These are phyloP conservation scores for Buteo buteo DNA, from an alignment of 2,113 vertebrate genomes.

Conservation along the genomic window DNA sequence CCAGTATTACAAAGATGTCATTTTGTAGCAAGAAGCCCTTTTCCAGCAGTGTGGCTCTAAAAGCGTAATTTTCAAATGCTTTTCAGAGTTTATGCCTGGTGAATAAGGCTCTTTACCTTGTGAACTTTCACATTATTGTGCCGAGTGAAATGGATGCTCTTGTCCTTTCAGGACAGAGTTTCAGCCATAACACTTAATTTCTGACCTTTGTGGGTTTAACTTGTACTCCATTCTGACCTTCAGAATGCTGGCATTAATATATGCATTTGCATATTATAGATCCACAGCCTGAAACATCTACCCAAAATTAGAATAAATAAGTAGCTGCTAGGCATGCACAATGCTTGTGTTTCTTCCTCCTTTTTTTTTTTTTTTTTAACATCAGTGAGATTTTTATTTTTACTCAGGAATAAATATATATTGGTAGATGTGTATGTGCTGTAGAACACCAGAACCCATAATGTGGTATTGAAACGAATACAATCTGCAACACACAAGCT, in stretches of 20 bases:
- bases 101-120: background rate
- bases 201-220: slow-evolving; percentile 21
- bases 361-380: background rate
- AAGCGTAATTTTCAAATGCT: slow-evolving; percentile 10
- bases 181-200: slow-evolving; percentile 38
- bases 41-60: background rate
- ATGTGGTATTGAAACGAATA: background rate
- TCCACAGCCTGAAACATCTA: background rate
- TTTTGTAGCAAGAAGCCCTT: background rate
- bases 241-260: background rate
- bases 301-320: background rate
- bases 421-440: background rate
- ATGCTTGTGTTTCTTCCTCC: background rate
- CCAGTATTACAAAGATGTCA: background rate
- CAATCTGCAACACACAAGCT: background rate
- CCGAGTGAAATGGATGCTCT: background rate
- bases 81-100: background rate
- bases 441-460: background rate
- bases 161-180: slow-evolving; percentile 35
- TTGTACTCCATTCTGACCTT: slow-evolving; percentile 14
- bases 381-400: background rate
- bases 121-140: slow-evolving; percentile 36
- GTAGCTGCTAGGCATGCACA: background rate
- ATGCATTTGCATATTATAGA: slow-evolving; percentile 19
- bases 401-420: background rate